Base-by-base conservation (phyloP, 2,797 vertebrate species). In the Enteromius thamalakanensis region DNA sequence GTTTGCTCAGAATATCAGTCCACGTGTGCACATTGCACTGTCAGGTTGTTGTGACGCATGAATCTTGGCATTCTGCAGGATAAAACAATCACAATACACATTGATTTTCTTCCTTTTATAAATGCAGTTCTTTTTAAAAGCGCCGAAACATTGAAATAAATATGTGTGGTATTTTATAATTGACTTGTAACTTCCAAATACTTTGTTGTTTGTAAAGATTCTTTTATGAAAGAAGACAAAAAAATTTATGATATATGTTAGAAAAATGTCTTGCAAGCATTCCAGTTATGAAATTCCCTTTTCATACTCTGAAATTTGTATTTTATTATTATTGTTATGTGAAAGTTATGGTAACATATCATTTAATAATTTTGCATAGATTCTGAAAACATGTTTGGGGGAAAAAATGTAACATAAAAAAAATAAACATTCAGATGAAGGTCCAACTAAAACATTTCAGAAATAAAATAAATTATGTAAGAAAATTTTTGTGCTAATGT, bases 1-100 rank as follows among this genome's bases (percentile, higher is more conserved):
- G 76, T 87, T 86, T 86, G 64, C 58, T 65, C 60, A 80, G 51
- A 76, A 29, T 53, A 49, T n/a, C 60, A 67, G 49, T 71, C 76
- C 32, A 55, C 15, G 51, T 74, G 81, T 70, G 67, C 78, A 80
- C 70, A 74, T 81, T 65, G 74, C 32, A 4, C 47, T 72, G 60
- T 58, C 23, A 77, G 12, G 29, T n/a, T 55, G 8, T 55, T 51
- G 29, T 58, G 74, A 77, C 12, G 4, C 49, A 68, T 29, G 26
- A 71, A 47, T 9, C 21, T 21, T 55, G 42, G 10, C 1, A 32
- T 71, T 53, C 1, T 32, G 60, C 17, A 32, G 12, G 4, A 55
- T 65, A 49, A 68, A 45, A 14, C 11, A 79, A 70, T 60, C 62
- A 49, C 11, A 77, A 58, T 12, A 79, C n/a, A 3, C 34, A n/a